A percentile compares a stretch with the other conserved stretches of the same genome.
Evolutionary conservation across 2,113 vertebrate genomes (phyloP).

Genomic region (Falco punctatus): DNA sequence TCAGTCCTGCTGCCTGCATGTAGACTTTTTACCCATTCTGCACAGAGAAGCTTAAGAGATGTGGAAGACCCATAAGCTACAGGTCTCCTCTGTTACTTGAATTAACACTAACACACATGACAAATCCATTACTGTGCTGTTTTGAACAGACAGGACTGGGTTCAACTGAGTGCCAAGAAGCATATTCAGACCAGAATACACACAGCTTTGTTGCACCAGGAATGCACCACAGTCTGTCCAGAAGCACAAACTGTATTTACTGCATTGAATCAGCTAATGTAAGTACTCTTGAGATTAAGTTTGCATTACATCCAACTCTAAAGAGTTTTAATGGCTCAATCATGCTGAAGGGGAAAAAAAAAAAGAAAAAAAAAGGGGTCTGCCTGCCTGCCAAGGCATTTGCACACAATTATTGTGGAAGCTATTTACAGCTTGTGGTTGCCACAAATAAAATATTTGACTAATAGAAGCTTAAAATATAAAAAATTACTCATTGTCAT

Average conservation of each 20-base stretch:
- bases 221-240: background rate
- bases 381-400: conserved; percentile 29
- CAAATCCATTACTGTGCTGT: background rate
- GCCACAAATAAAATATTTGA: conserved; percentile 24
- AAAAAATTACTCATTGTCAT: background rate
- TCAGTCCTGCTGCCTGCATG: background rate
- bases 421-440: background rate
- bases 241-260: background rate
- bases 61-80: background rate
- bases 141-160: background rate
- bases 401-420: conserved; percentile 17
- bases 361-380: background rate
- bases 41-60: background rate
- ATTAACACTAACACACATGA: background rate
- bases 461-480: background rate
- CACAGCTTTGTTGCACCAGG: background rate
- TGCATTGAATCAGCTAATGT: background rate
- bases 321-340: conserved; percentile 26
- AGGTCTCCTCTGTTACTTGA: background rate
- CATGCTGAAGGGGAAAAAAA: background rate
- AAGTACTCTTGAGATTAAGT: conserved; percentile 2
- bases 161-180: background rate
- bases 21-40: background rate
- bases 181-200: background rate
- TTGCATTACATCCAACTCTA: background rate